phyloP scores from a whole-genome alignment of 2,888 invertebrate genomes.

The Endotricha flammealis region DNA sequence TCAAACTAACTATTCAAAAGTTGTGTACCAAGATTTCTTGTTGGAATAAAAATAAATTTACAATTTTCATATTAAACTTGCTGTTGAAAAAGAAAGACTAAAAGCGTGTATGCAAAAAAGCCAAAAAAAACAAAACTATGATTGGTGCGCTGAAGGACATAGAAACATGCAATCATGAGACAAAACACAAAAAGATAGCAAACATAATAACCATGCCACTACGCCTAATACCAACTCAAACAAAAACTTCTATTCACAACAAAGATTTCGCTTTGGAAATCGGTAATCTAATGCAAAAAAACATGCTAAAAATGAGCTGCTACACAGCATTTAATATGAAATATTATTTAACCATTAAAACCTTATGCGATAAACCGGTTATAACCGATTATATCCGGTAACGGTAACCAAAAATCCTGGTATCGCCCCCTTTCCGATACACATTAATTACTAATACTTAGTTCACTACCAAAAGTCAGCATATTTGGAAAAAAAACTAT shows the following conservation, averaged over 20 bases:
- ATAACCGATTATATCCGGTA: no score
- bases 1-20: conserved; percentile 39
- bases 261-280: conserved; percentile 4
- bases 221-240: conserved; percentile 24
- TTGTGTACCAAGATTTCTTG: conserved; percentile 51
- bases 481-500: no score
- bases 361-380: no score
- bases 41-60: conserved; percentile 23
- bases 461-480: conserved; percentile 35
- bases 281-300: background rate
- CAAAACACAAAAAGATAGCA: conserved; percentile 32
- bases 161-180: conserved; percentile 53
- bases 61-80: conserved; percentile 51
- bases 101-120: conserved; percentile 56
- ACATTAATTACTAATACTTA: conserved; percentile 39
- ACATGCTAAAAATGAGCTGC: conserved; percentile 43
- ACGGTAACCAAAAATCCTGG: conserved; percentile 75
- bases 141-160: conserved; percentile 72
- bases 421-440: conserved; percentile 38
- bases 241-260: conserved; percentile 20
- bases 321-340: conserved; percentile 47
- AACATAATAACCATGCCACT: conserved; percentile 21
- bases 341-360: conserved; percentile 25
- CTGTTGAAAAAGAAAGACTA: conserved; percentile 55
- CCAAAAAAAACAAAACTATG: conserved; percentile 56